Evolutionary conservation across 2,797 vertebrate species (phyloP), one percentile per base, ranked within the genome.

Genomic region (Columba guinea): DNA sequence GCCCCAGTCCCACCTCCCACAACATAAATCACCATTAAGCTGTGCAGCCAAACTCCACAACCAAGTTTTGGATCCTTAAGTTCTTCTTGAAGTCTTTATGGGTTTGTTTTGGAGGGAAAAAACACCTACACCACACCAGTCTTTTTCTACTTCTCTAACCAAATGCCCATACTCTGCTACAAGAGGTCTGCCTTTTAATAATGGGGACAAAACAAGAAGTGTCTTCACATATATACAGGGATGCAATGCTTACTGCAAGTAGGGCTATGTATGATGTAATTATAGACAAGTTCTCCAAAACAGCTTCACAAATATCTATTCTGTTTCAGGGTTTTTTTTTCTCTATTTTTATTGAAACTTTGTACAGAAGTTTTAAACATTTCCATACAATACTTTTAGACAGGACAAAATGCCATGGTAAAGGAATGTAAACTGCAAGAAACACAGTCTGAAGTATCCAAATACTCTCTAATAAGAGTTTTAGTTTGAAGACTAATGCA

Each of bases 301-400:
- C 1, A 93, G 87, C 48, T 93, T 87, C 94, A 95, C 84, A 93
- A 91, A 15, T 77, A 74, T 48, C 89, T 91, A 16, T 87, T 94
- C 52, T 89, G 41, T 44, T 64, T 46, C 44, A 6, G 44, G 7
- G 1, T 10, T 46, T 63, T 64, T 86, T 86, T 91, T 67, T 35
- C 93, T 97, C 95, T 95, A 89, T 97, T 98, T 97, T 98, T 98
- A 98, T 98, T 98, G 97, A 97, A 98, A 98, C 94, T 97, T 98
- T 97, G 97, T 98, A 98, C 97, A 98, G 97, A 98, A 97, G 94
- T 97, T 97, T 96, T 98, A 97, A 97, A 98, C 97, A 97, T 97
- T 97, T 97, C 96, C 97, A 98, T 98, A 98, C 97, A 98, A 98
- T 97, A 97, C 97, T 97, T 97, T 97, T 70, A 94, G 95, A 98